Evolutionary conservation across 1,140 invertebrate genomes (phyloP).

Genomic region (Anoplophora glabripennis): DNA sequence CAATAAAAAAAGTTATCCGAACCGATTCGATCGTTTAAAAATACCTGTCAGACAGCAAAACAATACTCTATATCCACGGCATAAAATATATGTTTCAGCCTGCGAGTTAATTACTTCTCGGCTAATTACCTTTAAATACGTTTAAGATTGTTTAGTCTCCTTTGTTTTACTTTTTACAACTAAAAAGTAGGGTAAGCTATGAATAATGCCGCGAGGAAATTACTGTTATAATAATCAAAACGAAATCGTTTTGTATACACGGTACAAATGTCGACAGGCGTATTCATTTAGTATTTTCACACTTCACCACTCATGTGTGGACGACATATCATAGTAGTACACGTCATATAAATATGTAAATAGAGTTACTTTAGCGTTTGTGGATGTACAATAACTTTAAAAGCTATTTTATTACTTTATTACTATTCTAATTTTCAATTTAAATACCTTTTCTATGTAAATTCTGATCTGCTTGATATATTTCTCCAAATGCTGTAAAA

Average conservation of each 20-base stretch:
- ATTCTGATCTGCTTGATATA: slow-evolving; percentile 31
- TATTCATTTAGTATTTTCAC: slow-evolving; percentile 36
- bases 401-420: slow-evolving; percentile 43
- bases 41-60: no score
- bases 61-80: no score
- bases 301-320: slow-evolving; percentile 35
- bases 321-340: slow-evolving; percentile 37
- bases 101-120: no score
- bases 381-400: slow-evolving; percentile 37
- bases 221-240: no score
- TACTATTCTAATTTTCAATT: slow-evolving; percentile 43
- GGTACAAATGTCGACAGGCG: slow-evolving; percentile 21
- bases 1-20: no score
- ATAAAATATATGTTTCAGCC: no score
- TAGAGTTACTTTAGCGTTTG: slow-evolving; percentile 35
- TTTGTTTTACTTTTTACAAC: no score
- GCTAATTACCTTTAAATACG: no score
- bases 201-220: no score
- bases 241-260: not conserved
- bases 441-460: slow-evolving; percentile 43
- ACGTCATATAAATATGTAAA: slow-evolving; percentile 38
- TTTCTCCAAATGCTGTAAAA: slow-evolving; percentile 34
- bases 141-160: no score
- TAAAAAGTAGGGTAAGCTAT: no score
- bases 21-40: no score